Conservation (phyloP, 2,113 vertebrate species). For the Perca schrenkii region DNA sequence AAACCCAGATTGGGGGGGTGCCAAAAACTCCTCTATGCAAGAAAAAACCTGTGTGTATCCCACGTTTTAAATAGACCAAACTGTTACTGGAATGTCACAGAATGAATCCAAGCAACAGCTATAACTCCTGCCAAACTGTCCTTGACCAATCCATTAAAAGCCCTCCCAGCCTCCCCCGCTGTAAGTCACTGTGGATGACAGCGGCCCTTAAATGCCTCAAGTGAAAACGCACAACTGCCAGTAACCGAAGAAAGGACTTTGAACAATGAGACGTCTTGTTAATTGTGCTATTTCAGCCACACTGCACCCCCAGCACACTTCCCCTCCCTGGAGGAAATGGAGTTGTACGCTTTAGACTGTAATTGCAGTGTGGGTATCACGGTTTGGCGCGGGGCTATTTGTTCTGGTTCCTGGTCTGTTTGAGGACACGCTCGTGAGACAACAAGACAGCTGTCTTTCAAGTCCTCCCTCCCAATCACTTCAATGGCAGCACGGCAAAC, state of each 20-base stretch:
- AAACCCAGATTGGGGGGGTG: too few species aligned
- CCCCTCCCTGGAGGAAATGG: slow-evolving; percentile 44
- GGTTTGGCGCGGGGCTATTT: slow-evolving; percentile 54
- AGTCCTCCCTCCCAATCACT: slow-evolving; percentile 53
- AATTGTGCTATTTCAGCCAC: slow-evolving; percentile 49
- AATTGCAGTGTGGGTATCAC: slow-evolving; percentile 62
- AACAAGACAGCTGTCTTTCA: slow-evolving; percentile 67
- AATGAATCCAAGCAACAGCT: slow-evolving; percentile 8
- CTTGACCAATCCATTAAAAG: slow-evolving; percentile 36
- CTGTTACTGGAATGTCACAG: neutral
- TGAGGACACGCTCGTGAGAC: slow-evolving; percentile 60
- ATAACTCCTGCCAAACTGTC: slow-evolving; percentile 33
- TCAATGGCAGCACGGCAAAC: slow-evolving; percentile 68
- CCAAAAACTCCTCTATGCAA: too few species aligned
- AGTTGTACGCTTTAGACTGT: slow-evolving; percentile 44
- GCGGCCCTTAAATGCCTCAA: slow-evolving; percentile 28
- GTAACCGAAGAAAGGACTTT: slow-evolving; percentile 5
- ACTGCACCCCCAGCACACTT: slow-evolving; percentile 16
- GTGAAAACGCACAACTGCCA: slow-evolving; percentile 17
- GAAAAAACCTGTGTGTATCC: neutral
- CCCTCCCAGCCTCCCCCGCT: neutral
- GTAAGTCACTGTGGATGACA: neutral
- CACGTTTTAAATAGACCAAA: neutral
- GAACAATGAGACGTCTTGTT: slow-evolving; percentile 46
- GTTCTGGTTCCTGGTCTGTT: slow-evolving; percentile 65